Base-by-base conservation (phyloP, 2,888 invertebrate genomes). In the Zygaena filipendulae region DNA sequence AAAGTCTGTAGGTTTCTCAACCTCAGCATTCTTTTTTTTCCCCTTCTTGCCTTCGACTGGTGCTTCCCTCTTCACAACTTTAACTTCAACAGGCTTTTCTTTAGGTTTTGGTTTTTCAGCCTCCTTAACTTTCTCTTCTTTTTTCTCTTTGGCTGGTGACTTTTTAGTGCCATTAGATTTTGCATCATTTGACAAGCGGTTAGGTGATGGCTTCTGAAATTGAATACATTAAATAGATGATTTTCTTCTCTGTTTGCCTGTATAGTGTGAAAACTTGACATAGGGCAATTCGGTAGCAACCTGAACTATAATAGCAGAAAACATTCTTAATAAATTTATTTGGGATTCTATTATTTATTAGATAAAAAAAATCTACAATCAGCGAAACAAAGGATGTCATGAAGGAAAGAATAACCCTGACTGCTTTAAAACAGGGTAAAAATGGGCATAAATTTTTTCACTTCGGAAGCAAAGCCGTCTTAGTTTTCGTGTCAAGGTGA, bases 1-100 rank as follows among this genome's bases (percentile, higher is more conserved):
- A 63, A 83, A 88, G 47, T 88, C 88, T 22, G 83, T 82, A 6
- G 88, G 88, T 54, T 89, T 89, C 44, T 87, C 87, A 36, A 80
- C 67, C 27, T 80, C 74, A 35, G 59, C 59, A 58, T 85, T 86
- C 23, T 64, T 57, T 48, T 84, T 86, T 55, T 86, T 87, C 42
- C 82, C 83, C 38, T 83, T 85, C 49, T 84, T 85, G 1, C 54
- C 60, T 25, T 77, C 74, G 33, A 43, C 39, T 11, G 51, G 39
- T 11, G 50, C 52, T 66, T 85, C 64, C 43, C 82, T 83, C 43
- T 68, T 77, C 8, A 56, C 50, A 30, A 45, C 38, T 43, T 70
- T 79, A 2, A 52, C 45, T 35, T 79, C 77, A 33, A 39, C 49
- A 12, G 57, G 49, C 45, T 52, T 68, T 36, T 71, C 75, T 38